Percentiles rank a stretch among this genome's conserved stretches.
Conservation (phyloP, 2,113 vertebrate genomes). For the Podarcis muralis region DNA sequence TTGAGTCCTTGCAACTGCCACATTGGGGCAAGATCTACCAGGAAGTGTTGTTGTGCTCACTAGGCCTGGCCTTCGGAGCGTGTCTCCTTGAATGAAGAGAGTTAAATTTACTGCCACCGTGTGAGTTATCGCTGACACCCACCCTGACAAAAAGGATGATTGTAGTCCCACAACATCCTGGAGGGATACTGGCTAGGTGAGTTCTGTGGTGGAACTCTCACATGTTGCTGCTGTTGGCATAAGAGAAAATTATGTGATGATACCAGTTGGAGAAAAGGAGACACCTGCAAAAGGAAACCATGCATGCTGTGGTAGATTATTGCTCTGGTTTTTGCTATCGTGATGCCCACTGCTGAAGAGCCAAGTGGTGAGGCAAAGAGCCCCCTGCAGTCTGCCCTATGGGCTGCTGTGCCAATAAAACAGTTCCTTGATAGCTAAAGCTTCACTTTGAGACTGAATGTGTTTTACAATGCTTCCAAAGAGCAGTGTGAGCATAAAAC, state of each 20-base stretch:
- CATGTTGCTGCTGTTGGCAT: background rate
- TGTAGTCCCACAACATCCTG: no score
- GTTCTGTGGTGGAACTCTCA: background rate
- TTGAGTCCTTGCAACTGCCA: background rate
- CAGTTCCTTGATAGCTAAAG: background rate
- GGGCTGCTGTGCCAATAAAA: background rate
- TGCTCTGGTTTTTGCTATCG: background rate
- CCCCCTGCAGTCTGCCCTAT: background rate
- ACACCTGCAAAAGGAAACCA: background rate
- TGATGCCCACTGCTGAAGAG: background rate
- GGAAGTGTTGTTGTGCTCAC: no score
- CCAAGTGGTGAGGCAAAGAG: background rate
- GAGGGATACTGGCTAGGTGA: background rate
- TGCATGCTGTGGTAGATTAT: background rate
- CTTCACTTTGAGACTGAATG: background rate
- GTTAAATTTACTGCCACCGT: no score
- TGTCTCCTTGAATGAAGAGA: no score
- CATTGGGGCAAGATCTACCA: background rate
- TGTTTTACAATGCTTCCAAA: background rate
- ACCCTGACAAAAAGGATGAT: no score
- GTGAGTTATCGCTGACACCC: no score
- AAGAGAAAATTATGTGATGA: background rate
- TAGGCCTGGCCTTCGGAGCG: no score
- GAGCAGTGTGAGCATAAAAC: background rate
- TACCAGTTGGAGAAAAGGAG: background rate